Evolutionary conservation across 2,888 invertebrate genomes (phyloP).

Genomic region (Uloborus plumipes): DNA sequence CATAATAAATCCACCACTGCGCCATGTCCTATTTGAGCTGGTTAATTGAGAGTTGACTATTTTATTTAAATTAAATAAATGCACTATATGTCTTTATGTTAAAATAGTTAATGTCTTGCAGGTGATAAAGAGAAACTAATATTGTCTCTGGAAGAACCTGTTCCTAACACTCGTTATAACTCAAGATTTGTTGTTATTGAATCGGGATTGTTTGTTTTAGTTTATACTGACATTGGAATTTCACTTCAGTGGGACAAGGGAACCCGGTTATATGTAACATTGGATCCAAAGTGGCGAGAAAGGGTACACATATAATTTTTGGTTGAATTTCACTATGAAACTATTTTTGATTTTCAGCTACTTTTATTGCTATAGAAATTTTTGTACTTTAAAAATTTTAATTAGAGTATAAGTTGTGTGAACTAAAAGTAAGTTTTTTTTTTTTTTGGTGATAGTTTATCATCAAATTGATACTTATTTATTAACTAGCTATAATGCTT

Average conservation of each 20-base stretch:
- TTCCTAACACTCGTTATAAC: constrained; percentile 32
- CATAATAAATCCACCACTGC: too few species aligned
- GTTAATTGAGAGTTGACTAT: not conserved
- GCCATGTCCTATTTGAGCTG: not conserved
- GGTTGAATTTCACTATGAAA: too few species aligned
- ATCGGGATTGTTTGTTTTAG: constrained; percentile 83
- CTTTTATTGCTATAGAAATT: too few species aligned
- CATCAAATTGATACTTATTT: too few species aligned
- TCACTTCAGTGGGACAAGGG: constrained; percentile 88
- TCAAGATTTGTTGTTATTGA: constrained; percentile 77
- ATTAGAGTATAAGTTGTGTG: too few species aligned
- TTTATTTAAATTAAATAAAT: not conserved
- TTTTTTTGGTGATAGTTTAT: too few species aligned
- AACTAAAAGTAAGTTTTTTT: too few species aligned
- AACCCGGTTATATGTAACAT: constrained; percentile 84
- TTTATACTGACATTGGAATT: constrained; percentile 83
- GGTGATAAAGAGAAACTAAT: constrained; percentile 30
- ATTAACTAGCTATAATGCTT: too few species aligned
- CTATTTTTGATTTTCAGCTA: too few species aligned
- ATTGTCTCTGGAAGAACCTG: constrained; percentile 29
- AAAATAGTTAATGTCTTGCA: not conserved
- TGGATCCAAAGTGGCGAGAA: constrained; percentile 84
- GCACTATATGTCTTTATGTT: too few species aligned
- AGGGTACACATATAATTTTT: constrained; percentile 74
- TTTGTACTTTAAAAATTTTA: too few species aligned